Evolutionary conservation across 64 coral and sea anemone genomes (phyloP), one percentile per base, ranked within the genome.

Genomic region (Actinia equina): DNA sequence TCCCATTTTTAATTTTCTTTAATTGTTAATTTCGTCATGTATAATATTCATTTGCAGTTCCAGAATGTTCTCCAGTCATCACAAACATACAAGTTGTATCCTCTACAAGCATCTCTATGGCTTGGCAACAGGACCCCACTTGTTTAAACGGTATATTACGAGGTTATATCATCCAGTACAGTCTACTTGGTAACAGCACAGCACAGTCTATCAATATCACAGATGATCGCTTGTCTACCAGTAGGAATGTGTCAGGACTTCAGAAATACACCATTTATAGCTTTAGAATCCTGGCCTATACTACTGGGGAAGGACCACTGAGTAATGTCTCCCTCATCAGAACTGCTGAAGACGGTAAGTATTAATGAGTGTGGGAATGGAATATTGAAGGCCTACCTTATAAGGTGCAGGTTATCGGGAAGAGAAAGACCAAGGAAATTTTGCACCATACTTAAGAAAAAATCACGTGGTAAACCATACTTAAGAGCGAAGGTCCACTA

Each of bases 301-400:
- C 69, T 27, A 26, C 42, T 11, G 12, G 41, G 10, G 69, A 74
- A 41, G 26, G 69, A 41, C 69, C 25, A 74, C 12, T 30, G 69
- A 42, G 25, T 25, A 74, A 42, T 74, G 23, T 20, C 77, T 79
- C 77, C 77, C 0, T 41, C 19, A 46, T 41, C 77, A 79, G 19
- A 79, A 74, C 69, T 74, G 41, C 26, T 74, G 69, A 74, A 74
- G 69, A 74, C 12, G 69, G 69, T 41, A 11, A 27, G 69, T 74
- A 37, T 37, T 44, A 79, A 79, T 25, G 17, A 25, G 30, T 79
- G 77, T 79, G 44, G 77, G 37, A 79, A 79, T 79, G 77, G 77
- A 0, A 20, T 79, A 44, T 19, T 79, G 15, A 12, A 37, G 6
- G 43, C 41, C 19, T 79, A 79, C 19, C 13, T 1, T 17, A 19